Conservation (phyloP, 2,113 vertebrate genomes). For the Pagrus major region DNA sequence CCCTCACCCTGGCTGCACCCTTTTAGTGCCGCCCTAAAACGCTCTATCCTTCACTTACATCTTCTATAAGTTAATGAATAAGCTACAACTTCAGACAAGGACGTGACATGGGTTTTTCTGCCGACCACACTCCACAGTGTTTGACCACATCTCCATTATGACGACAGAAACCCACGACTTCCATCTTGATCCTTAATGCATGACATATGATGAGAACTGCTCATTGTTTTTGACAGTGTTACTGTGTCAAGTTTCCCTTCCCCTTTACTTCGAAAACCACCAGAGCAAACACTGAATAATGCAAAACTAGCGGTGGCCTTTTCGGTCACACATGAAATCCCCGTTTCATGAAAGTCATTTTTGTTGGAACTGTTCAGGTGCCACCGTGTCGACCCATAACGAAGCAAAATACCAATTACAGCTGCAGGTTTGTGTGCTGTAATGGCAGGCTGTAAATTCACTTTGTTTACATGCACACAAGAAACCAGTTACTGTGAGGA, state of each 20-base stretch:
- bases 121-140: background rate
- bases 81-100: background rate
- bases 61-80: background rate
- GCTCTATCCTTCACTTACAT: background rate
- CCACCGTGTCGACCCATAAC: background rate
- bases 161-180: background rate
- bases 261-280: background rate
- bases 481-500: background rate
- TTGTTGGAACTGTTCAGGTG: background rate
- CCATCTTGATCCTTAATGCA: no score
- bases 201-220: background rate
- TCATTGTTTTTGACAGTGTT: background rate
- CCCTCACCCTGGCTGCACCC: no score
- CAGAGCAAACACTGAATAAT: background rate
- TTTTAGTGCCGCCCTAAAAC: background rate
- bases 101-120: no score
- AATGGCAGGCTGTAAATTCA: background rate
- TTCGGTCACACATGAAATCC: background rate
- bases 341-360: background rate
- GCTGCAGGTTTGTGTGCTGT: background rate
- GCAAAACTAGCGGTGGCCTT: background rate
- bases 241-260: background rate
- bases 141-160: background rate
- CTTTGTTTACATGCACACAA: constrained; percentile 24
- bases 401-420: background rate